Base-by-base conservation (phyloP, 2,113 vertebrate genomes). In the Mirza zaza region DNA sequence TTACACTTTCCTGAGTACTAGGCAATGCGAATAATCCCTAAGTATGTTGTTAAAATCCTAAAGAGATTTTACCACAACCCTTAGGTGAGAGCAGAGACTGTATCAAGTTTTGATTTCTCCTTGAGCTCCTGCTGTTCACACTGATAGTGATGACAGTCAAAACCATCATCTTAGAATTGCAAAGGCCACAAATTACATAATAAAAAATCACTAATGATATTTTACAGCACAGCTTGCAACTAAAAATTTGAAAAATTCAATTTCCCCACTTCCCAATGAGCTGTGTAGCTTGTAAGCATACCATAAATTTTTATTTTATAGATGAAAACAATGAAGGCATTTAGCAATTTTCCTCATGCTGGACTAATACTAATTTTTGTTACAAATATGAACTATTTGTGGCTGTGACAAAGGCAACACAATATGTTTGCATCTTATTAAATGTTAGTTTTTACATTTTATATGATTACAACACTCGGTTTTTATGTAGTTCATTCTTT, bases 201-300 rank as follows among this genome's bases (percentile, higher is more conserved):
- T 45, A 80, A 45, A 91, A 77, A 88, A 52, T 75, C 42, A 59
- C 36, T 48, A 81, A 80, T 85, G 48, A 68, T 79, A 32, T 68
- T 92, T 87, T 87, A 63, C 13, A 71, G 48, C 70, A 76, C 59
- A 97, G 32, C 29, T 83, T 75, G 84, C 29, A 63, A 75, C 50
- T 10, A 39, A 94, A 27, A 79, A 76, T 93, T 65, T 84, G 50
- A 87, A 93, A 93, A 92, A 70, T 63, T 94, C 13, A 92, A 50
- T 87, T 80, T 81, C 27, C 29, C 83, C 29, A 59, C 76, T 84
- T 92, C 50, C 61, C 42, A 39, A 85, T 87, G 76, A 83, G 1
- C 70, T 94, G 23, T 63, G 18, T 75, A 63, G 55, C 59, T 90
- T 83, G 25, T 42, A 87, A 52, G 7, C 52, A 63, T 42, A 65